Conservation (phyloP, 1,140 invertebrate species). For the Monochamus saltuarius region DNA sequence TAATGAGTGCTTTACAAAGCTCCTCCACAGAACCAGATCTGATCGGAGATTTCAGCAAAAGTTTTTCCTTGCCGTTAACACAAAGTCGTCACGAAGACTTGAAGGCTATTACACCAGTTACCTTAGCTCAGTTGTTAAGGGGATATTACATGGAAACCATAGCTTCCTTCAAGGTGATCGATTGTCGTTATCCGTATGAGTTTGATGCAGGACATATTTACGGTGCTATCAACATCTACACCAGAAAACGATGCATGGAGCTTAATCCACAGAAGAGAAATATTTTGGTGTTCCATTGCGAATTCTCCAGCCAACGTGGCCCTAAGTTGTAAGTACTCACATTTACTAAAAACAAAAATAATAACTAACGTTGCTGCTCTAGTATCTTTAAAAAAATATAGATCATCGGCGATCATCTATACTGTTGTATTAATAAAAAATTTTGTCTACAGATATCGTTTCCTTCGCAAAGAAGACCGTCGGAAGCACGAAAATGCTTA, state of each 20-base stretch:
- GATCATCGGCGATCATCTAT: too few relatives aligned
- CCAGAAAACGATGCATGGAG: constrained; percentile 68
- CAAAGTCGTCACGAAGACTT: constrained; percentile 80
- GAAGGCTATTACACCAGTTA: constrained; percentile 77
- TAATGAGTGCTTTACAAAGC: constrained; percentile 64
- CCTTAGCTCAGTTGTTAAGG: constrained; percentile 68
- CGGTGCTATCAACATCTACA: constrained; percentile 84
- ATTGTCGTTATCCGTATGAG: constrained; percentile 94
- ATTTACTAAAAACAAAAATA: constrained; percentile 8
- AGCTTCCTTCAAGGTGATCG: constrained; percentile 66
- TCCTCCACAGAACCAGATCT: constrained; percentile 67
- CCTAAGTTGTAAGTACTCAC: constrained; percentile 59
- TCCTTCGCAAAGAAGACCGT: constrained; percentile 82
- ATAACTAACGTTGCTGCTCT: background rate
- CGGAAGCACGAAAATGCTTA: constrained; percentile 80
- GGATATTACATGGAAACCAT: constrained; percentile 68
- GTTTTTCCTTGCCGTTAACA: constrained; percentile 78
- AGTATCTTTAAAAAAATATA: background rate
- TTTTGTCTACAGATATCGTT: constrained; percentile 70
- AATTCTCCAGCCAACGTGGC: constrained; percentile 94
- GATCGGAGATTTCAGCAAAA: constrained; percentile 80
- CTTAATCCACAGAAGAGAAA: constrained; percentile 60
- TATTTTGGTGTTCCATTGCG: constrained; percentile 96
- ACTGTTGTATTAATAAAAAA: background rate
- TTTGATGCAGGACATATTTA: constrained; percentile 93